phyloP scores from a whole-genome alignment of 2,888 invertebrate species.

The Phyllotreta cruciferae region DNA sequence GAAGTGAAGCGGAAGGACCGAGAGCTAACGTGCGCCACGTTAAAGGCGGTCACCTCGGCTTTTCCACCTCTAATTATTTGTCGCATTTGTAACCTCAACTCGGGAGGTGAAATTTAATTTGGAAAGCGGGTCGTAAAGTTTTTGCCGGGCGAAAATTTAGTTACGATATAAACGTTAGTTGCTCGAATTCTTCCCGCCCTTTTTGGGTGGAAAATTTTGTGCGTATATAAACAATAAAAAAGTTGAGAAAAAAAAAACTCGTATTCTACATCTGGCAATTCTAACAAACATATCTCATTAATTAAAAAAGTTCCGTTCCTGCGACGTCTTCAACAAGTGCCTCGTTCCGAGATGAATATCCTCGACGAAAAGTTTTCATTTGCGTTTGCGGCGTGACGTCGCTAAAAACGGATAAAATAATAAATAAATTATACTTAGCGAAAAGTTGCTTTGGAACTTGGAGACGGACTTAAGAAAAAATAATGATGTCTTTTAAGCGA shows the following conservation, averaged over 20 bases:
- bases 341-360: constrained; percentile 34
- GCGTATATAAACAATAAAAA: constrained; percentile 6
- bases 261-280: constrained; percentile 8
- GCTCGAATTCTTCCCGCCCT: neutral
- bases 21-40: constrained; percentile 2
- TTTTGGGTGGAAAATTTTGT: neutral
- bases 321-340: constrained; percentile 33
- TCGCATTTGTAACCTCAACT: too few species aligned
- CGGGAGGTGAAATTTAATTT: too few species aligned
- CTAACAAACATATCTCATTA: constrained; percentile 21
- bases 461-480: constrained; percentile 45
- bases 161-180: neutral
- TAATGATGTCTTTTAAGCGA: constrained; percentile 46
- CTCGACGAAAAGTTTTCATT: constrained; percentile 37
- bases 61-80: constrained; percentile 2
- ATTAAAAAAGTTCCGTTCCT: constrained; percentile 25
- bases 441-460: constrained; percentile 42
- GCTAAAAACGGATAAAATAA: constrained; percentile 37
- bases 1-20: neutral
- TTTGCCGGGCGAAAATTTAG: neutral
- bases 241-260: neutral
- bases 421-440: constrained; percentile 43
- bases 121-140: neutral
- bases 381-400: constrained; percentile 30
- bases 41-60: constrained; percentile 5